A percentile compares a stretch with the other conserved stretches of the same genome.
Evolutionary conservation across 2,113 vertebrate species (phyloP).

Genomic region (Chinchilla lanigera): DNA sequence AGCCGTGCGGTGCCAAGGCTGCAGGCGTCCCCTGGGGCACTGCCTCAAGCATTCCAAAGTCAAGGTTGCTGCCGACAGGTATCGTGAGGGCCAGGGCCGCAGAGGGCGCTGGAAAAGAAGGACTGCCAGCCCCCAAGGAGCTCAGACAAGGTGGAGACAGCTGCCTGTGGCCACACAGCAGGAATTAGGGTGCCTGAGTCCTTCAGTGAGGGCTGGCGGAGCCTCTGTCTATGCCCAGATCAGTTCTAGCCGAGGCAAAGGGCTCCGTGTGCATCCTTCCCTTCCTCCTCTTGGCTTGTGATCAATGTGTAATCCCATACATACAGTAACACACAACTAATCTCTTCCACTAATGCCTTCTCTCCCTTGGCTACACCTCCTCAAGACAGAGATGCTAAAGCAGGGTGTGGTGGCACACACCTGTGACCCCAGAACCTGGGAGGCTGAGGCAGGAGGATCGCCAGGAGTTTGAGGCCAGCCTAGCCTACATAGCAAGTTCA

Average conservation of each 20-base stretch:
- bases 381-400: background rate
- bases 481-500: background rate
- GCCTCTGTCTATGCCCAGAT: background rate
- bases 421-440: background rate
- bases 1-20: background rate
- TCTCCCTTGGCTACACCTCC: background rate
- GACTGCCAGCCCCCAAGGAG: background rate
- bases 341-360: background rate
- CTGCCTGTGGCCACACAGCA: conserved; percentile 15
- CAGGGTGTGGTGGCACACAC: background rate
- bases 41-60: conserved; percentile 50
- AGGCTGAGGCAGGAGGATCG: background rate
- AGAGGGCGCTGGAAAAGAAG: background rate
- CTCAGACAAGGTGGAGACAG: background rate
- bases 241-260: background rate
- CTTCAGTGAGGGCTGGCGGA: background rate
- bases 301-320: background rate
- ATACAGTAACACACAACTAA: background rate
- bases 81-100: background rate
- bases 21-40: conserved; percentile 46
- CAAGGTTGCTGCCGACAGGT: background rate
- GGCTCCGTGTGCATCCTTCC: background rate
- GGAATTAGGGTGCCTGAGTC: background rate
- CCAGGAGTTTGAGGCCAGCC: background rate
- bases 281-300: background rate